A percentile compares a stretch with the other conserved stretches of the same genome.
Conservation (phyloP, 2,888 invertebrate species). For the Neoitamus cyanurus region DNA sequence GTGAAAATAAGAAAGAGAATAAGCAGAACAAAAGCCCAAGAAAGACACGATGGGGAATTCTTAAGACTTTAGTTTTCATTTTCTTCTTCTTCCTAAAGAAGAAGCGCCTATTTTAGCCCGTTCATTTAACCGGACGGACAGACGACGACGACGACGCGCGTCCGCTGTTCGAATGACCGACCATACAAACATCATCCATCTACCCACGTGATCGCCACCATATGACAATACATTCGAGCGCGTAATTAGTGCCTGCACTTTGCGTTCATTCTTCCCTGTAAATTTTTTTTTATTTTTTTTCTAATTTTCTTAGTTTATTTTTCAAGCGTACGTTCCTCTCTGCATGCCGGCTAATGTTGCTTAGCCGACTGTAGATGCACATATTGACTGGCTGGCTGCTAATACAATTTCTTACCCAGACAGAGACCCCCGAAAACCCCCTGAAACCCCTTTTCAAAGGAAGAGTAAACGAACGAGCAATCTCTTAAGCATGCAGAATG, state of each 20-base stretch:
- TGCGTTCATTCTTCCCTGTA: neutral
- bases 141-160: neutral
- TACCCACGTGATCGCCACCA: no score
- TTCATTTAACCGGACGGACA: neutral
- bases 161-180: neutral
- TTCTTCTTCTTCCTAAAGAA: neutral
- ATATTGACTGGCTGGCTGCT: no score
- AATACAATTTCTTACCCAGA: neutral
- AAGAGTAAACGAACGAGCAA: neutral
- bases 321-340: neutral
- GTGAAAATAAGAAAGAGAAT: neutral
- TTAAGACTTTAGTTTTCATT: neutral
- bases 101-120: constrained; percentile 2
- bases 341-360: neutral
- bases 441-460: neutral
- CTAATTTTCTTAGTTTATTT: neutral
- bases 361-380: no score
- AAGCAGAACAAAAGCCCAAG: neutral
- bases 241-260: neutral
- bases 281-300: neutral
- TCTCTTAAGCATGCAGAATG: no score
- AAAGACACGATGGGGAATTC: neutral
- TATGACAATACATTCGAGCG: no score
- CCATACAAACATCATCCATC: no score
- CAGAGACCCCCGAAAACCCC: neutral